Evolutionary conservation across 2,113 vertebrate species (phyloP).

Genomic region (Petroica traversi): DNA sequence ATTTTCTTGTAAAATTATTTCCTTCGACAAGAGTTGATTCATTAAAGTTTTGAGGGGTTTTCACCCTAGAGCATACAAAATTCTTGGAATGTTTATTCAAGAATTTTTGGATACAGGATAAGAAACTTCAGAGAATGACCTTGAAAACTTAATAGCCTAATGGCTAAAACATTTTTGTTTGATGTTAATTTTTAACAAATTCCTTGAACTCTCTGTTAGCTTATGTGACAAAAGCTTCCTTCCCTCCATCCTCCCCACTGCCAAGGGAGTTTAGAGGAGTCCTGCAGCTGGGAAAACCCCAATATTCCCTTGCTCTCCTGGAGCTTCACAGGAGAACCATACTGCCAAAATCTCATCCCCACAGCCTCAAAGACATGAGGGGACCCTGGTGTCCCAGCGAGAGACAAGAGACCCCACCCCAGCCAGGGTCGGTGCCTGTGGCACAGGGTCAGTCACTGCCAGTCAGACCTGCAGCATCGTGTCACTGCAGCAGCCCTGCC

Average conservation of each 20-base stretch:
- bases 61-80: background rate
- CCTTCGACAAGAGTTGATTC: background rate
- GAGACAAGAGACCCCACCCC: accelerated
- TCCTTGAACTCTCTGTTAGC: background rate
- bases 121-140: background rate
- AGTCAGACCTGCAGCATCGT: accelerated
- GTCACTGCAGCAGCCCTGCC: background rate
- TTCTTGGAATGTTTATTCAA: background rate
- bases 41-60: accelerated
- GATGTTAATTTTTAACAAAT: background rate
- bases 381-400: accelerated
- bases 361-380: accelerated
- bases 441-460: accelerated
- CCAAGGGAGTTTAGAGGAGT: background rate
- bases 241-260: accelerated
- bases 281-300: background rate
- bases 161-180: background rate
- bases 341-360: background rate
- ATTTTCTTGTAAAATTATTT: background rate
- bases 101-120: background rate
- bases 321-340: background rate
- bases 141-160: background rate
- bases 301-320: background rate
- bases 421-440: accelerated
- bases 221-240: background rate